Evolutionary conservation across 2,888 invertebrate genomes (phyloP).

Genomic region (Caenorhabditis sp.): DNA sequence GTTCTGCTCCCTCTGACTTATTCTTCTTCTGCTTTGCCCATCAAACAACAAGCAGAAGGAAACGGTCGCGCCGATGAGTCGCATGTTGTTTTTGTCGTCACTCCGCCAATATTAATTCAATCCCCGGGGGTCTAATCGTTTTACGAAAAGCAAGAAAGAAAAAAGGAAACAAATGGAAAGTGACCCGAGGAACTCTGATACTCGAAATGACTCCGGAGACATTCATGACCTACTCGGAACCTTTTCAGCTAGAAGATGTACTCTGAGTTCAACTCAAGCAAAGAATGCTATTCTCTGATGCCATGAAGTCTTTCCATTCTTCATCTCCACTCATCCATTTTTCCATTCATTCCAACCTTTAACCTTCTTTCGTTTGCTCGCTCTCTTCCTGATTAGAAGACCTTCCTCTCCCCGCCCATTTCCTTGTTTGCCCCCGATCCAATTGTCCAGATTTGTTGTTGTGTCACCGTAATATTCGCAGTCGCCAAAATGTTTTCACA

Average conservation of each 20-base stretch:
- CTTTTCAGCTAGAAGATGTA: too few relatives aligned
- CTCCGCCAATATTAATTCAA: slow-evolving; percentile 27
- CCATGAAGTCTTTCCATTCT: slow-evolving; percentile 2
- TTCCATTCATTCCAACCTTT: not conserved
- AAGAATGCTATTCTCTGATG: slow-evolving; percentile 10
- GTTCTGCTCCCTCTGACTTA: slow-evolving; percentile 21
- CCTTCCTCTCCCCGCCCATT: slow-evolving; percentile 21
- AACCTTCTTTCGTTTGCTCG: slow-evolving; percentile 6
- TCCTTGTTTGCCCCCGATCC: slow-evolving; percentile 9
- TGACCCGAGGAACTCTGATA: not conserved
- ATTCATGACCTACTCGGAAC: too few relatives aligned
- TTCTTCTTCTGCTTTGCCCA: slow-evolving; percentile 1
- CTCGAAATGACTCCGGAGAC: too few relatives aligned
- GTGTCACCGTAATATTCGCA: slow-evolving; percentile 14
- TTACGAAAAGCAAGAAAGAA: not conserved
- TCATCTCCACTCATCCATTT: slow-evolving; percentile 15
- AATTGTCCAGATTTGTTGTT: slow-evolving; percentile 26
- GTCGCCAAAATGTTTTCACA: slow-evolving; percentile 11
- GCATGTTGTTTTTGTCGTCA: slow-evolving; percentile 10
- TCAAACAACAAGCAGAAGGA: slow-evolving; percentile 23
- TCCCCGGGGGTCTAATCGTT: slow-evolving; percentile 15
- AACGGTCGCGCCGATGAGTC: slow-evolving; percentile 11
- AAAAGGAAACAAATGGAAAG: not conserved
- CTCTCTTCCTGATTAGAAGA: slow-evolving; percentile 6
- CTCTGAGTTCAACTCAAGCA: too few relatives aligned